Base-by-base conservation (phyloP, 2,797 vertebrate species). In the Coranthus polyacanthus region DNA sequence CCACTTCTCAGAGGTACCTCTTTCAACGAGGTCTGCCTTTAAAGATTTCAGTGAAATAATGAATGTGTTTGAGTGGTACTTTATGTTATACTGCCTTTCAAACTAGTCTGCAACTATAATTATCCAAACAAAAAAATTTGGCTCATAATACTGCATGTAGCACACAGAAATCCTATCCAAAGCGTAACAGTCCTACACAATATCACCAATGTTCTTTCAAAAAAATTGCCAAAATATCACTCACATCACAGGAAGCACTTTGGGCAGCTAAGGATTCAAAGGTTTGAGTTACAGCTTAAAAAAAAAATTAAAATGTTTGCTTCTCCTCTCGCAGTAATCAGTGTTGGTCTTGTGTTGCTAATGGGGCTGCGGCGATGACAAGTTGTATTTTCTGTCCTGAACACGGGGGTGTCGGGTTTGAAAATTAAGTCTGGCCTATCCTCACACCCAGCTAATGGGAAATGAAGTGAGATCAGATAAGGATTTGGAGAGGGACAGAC, bases 401-500 rank as follows among this genome's bases (percentile, higher is more conserved):
- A 51, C 41, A 38, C 38, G 29, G 49, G 41, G 61, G 60, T 44
- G 68, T 69, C 13, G 10, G 45, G 39, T 64, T 69, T 67, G 58
- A 72, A 75, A 76, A 72, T 47, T n/a, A 64, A 39, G 47, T 58
- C 69, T 67, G 63, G 58, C 51, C 58, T 75, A 62, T 84, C 39
- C 72, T 90, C 87, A 87, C 86, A 66, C 79, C 71, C 58, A 36
- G 53, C 68, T 92, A 92, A 93, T 89, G 84, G 86, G 82, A 88
- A 88, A 87, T 81, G 91, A 94, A 90, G 90, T 87, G 74, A 71
- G 77, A 94, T 94, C 93, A 92, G 93, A 94, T 94, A 93, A 93
- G 84, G 72, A 75, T 69, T 68, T 51, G 55, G 84, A 72, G 29
- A 46, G 72, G 66, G 82, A 59, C 62, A 62, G 72, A 57, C 74